Conservation (phyloP, 2,888 invertebrate species). For the Hydriomena furcata region DNA sequence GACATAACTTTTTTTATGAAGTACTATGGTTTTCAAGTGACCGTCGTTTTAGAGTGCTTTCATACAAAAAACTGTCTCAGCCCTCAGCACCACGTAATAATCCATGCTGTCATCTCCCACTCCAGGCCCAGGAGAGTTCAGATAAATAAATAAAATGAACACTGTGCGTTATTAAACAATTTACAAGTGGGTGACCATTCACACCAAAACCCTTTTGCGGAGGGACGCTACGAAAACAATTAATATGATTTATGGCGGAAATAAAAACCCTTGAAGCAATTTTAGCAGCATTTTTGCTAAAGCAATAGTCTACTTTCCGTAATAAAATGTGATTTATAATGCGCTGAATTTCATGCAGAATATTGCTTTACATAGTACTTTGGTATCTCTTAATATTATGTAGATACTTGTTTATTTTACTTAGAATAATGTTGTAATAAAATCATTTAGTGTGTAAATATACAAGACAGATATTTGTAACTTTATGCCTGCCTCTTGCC, state of each 20-base stretch:
- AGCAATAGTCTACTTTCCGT: constrained; percentile 63
- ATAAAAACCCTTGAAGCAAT: constrained; percentile 74
- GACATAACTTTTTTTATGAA: too few species aligned
- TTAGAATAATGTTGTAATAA: too few species aligned
- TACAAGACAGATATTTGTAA: too few species aligned
- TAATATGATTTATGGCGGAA: constrained; percentile 75
- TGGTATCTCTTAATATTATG: constrained; percentile 8
- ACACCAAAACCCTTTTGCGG: constrained; percentile 53
- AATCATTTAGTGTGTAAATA: too few species aligned
- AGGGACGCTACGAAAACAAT: constrained; percentile 66
- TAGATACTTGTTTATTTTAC: too few species aligned
- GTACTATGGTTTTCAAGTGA: too few species aligned
- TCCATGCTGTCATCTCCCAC: too few species aligned
- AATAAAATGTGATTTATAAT: constrained; percentile 68
- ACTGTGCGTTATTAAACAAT: constrained; percentile 45
- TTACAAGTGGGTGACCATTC: constrained; percentile 38
- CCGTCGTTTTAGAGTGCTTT: too few species aligned
- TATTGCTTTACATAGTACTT: constrained; percentile 10
- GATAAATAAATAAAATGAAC: constrained; percentile 39
- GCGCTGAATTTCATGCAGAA: constrained; percentile 48
- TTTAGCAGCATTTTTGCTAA: constrained; percentile 68
- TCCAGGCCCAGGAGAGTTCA: neutral
- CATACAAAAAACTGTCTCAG: too few species aligned
- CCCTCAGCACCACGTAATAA: too few species aligned
- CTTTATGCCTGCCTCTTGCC: too few species aligned